Conservation (phyloP, 2,113 vertebrate species). For the Proterorhinus semilunaris region DNA sequence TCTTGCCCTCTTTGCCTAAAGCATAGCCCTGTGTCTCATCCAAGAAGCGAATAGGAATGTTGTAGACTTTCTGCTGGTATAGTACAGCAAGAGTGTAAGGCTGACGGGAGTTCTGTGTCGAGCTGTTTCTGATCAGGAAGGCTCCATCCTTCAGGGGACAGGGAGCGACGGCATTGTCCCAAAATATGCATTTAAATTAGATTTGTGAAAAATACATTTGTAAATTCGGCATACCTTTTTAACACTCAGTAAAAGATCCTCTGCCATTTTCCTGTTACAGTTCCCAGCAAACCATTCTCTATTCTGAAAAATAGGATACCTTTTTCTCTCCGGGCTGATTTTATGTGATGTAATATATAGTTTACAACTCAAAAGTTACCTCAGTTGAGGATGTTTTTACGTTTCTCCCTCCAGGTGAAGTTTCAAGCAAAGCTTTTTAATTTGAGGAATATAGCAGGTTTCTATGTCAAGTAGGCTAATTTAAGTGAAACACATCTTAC, state of each 20-base stretch:
- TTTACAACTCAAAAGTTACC: constrained; percentile 35
- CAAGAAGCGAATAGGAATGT: constrained; percentile 82
- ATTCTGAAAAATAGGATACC: constrained; percentile 39
- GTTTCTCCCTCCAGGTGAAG: constrained; percentile 30
- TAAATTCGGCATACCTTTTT: constrained; percentile 68
- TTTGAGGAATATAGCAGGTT: constrained; percentile 7
- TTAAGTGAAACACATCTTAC: constrained; percentile 40
- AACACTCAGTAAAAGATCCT: constrained; percentile 70
- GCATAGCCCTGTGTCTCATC: constrained; percentile 69
- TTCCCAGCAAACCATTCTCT: constrained; percentile 81
- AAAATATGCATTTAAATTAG: not conserved
- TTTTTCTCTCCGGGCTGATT: not conserved
- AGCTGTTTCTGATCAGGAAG: constrained; percentile 83
- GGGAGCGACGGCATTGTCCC: not conserved
- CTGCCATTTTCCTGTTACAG: constrained; percentile 77
- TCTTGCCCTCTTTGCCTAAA: constrained; percentile 84
- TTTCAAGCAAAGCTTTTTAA: constrained; percentile 28
- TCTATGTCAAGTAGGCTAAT: not conserved
- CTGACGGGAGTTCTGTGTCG: constrained; percentile 70
- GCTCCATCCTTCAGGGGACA: constrained; percentile 75
- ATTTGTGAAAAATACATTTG: not conserved
- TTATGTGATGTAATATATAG: not conserved
- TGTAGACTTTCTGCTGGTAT: constrained; percentile 83
- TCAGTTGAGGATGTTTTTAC: constrained; percentile 38
- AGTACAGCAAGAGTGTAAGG: constrained; percentile 85